Percentiles rank a stretch among this genome's conserved stretches.
phyloP scores from a whole-genome alignment of 2,113 vertebrate genomes.

The Python bivittatus region DNA sequence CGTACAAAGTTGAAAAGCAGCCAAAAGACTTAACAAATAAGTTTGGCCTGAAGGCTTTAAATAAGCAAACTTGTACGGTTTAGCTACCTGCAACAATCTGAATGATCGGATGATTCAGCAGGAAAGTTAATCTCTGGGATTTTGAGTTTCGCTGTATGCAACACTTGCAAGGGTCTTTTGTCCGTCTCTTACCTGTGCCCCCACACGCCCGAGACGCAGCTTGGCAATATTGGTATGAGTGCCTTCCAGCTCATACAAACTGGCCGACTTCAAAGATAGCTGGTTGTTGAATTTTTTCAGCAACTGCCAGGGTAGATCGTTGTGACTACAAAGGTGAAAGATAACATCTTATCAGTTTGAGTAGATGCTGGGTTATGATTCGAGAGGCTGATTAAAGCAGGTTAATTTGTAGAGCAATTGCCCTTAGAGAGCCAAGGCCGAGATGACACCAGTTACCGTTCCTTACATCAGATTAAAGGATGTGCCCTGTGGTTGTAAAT shows the following conservation, averaged over 20 bases:
- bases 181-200: slow-evolving; percentile 82
- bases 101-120: background rate
- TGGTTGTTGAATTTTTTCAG: slow-evolving; percentile 81
- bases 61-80: background rate
- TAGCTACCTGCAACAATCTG: background rate
- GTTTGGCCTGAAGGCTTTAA: background rate
- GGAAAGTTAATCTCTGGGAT: background rate
- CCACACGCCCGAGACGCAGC: slow-evolving; percentile 79
- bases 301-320: slow-evolving; percentile 92
- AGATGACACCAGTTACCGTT: background rate
- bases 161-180: background rate
- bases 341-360: too few species aligned
- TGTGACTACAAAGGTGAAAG: slow-evolving; percentile 78
- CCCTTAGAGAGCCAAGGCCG: background rate
- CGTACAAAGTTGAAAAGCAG: background rate
- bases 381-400: background rate
- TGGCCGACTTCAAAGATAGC: slow-evolving; percentile 69
- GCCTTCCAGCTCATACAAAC: slow-evolving; percentile 71
- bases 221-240: slow-evolving; percentile 96
- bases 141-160: background rate
- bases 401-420: background rate
- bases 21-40: background rate
- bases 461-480: background rate
- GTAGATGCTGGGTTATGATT: background rate
- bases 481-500: background rate